phyloP scores from a whole-genome alignment of 2,113 vertebrate species.

The Passer montanus region DNA sequence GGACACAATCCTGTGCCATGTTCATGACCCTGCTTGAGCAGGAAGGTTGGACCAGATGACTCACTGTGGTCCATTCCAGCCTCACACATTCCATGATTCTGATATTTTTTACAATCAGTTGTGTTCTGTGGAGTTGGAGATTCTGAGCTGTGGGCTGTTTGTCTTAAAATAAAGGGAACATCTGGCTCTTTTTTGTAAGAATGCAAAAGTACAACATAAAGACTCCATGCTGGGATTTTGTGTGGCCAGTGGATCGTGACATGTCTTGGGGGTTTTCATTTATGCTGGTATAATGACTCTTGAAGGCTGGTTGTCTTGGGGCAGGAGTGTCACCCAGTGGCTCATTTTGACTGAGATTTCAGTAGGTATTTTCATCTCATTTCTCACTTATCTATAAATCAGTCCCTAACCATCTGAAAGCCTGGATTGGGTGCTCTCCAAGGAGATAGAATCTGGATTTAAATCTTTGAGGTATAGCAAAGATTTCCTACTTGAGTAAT shows the following conservation, averaged over 20 bases:
- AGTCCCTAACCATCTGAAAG: not conserved
- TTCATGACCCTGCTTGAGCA: not conserved
- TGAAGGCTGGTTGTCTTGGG: not conserved
- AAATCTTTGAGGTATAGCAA: not conserved
- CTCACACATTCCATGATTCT: rapidly evolving
- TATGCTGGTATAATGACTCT: not conserved
- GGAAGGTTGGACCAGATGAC: not conserved
- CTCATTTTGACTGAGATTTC: not conserved
- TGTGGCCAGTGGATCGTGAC: not conserved
- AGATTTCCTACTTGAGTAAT: not conserved
- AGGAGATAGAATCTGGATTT: not conserved
- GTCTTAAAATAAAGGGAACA: not conserved
- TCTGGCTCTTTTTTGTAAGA: too few species aligned
- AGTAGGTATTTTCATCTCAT: not conserved
- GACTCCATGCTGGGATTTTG: not conserved
- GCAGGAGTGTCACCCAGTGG: not conserved
- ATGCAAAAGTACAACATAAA: too few species aligned
- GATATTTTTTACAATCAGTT: not conserved
- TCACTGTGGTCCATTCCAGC: not conserved
- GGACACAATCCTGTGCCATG: not conserved
- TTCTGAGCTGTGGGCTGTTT: not conserved
- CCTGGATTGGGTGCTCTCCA: not conserved
- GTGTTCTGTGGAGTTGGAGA: not conserved
- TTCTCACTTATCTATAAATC: not conserved
- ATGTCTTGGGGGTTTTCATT: not conserved